Percentiles rank a stretch among this genome's conserved stretches.
phyloP scores from a whole-genome alignment of 2,888 invertebrate species.

The Dryadula phaetusa region DNA sequence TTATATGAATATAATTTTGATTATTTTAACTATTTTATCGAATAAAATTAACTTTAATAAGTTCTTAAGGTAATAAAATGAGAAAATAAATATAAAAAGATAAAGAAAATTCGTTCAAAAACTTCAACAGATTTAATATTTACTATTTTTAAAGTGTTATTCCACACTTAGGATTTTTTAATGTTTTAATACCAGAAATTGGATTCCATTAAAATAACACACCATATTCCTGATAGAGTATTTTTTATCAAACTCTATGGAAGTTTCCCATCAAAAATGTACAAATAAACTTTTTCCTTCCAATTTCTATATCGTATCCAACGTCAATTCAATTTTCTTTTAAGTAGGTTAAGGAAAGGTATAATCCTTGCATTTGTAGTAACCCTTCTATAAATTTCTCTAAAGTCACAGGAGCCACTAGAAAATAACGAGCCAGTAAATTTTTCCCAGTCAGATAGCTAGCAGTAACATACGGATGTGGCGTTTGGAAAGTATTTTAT shows the following conservation, averaged over 20 bases:
- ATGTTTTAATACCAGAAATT: too few relatives aligned
- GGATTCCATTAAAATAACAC: too few relatives aligned
- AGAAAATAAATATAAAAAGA: too few relatives aligned
- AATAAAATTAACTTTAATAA: background rate
- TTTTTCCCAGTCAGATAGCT: conserved; percentile 51
- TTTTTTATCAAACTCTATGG: background rate
- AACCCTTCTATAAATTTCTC: conserved; percentile 52
- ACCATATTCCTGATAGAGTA: too few relatives aligned
- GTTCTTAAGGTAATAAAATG: too few relatives aligned
- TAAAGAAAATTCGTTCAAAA: too few relatives aligned
- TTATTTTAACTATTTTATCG: background rate
- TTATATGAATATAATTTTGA: background rate
- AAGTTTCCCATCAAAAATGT: background rate
- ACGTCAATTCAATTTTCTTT: background rate
- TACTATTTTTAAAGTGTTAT: too few relatives aligned
- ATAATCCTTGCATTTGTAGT: conserved; percentile 25
- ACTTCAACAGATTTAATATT: too few relatives aligned
- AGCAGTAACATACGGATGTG: conserved; percentile 40
- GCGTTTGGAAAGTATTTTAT: conserved; percentile 13
- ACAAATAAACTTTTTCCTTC: background rate
- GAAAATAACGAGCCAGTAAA: conserved; percentile 57
- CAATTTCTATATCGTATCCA: background rate
- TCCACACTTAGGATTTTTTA: too few relatives aligned
- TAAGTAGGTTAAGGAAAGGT: conserved; percentile 10
- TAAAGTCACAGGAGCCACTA: conserved; percentile 50